phyloP scores from a whole-genome alignment of 2,888 invertebrate species.

The Drosophila subquinaria region DNA sequence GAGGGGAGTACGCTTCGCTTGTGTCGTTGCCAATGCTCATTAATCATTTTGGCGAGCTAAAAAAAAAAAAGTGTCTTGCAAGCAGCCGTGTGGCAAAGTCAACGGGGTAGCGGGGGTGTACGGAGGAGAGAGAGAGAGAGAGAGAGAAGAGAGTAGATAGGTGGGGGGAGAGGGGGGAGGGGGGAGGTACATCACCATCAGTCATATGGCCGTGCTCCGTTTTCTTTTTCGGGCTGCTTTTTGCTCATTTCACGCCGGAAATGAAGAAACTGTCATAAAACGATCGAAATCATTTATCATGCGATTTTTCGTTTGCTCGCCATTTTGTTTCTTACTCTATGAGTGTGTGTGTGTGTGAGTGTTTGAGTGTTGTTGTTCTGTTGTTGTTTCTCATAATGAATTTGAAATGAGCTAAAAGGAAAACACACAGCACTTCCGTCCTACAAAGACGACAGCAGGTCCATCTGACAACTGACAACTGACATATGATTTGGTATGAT shows the following conservation, averaged over 20 bases:
- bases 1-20: constrained; percentile 21
- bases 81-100: constrained; percentile 3
- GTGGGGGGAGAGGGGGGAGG: not conserved
- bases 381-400: constrained; percentile 45
- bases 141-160: not conserved
- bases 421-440: constrained; percentile 40
- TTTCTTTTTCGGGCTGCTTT: constrained; percentile 42
- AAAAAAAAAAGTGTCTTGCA: constrained; percentile 22
- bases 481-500: constrained; percentile 22
- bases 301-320: constrained; percentile 68
- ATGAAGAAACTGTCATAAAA: constrained; percentile 84
- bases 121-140: too few species aligned
- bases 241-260: constrained; percentile 81
- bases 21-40: constrained; percentile 67
- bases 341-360: not conserved
- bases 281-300: constrained; percentile 84
- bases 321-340: constrained; percentile 58
- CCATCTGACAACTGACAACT: constrained; percentile 42
- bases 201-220: constrained; percentile 51
- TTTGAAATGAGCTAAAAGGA: constrained; percentile 51
- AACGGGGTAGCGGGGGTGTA: constrained; percentile 7
- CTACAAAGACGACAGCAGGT: constrained; percentile 17
- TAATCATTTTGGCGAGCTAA: constrained; percentile 70
- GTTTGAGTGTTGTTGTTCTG: constrained; percentile 9
- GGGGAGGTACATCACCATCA: constrained; percentile 44